phyloP scores from a whole-genome alignment of 2,113 vertebrate species.

The Tapirus terrestris region DNA sequence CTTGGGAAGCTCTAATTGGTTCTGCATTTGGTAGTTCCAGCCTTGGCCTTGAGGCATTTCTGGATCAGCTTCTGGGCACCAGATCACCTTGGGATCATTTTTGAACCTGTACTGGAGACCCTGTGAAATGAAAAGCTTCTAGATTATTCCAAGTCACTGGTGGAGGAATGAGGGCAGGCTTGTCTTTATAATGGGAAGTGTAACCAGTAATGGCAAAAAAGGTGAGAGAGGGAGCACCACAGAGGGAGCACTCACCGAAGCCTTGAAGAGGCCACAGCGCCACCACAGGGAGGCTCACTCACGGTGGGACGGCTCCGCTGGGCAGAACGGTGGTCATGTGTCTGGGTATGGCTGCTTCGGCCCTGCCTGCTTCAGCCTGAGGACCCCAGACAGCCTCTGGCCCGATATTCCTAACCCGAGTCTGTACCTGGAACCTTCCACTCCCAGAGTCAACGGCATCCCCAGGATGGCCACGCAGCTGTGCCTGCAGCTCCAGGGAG shows the following conservation, averaged over 20 bases:
- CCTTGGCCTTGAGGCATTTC: neutral
- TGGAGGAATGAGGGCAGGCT: neutral
- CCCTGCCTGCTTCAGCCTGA: neutral
- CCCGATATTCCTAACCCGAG: neutral
- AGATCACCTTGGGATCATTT: neutral
- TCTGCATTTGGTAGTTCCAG: neutral
- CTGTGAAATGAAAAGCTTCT: neutral
- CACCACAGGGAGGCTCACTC: too few species aligned
- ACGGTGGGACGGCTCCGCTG: rapidly evolving
- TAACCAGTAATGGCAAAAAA: neutral
- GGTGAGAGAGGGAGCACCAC: neutral
- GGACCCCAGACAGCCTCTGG: neutral
- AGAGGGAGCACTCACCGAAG: neutral
- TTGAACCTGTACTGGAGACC: neutral
- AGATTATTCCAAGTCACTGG: neutral
- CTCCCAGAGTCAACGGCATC: neutral
- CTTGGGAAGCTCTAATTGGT: neutral
- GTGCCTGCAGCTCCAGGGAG: neutral
- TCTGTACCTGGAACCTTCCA: neutral
- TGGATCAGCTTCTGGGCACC: neutral
- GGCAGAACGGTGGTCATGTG: neutral
- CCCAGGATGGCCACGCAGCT: neutral
- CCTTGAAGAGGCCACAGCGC: neutral
- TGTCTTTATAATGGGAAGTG: neutral
- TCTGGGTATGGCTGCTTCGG: neutral